Conservation (phyloP, 2,797 vertebrate species). For the Schizopygopsis pylzovi region DNA sequence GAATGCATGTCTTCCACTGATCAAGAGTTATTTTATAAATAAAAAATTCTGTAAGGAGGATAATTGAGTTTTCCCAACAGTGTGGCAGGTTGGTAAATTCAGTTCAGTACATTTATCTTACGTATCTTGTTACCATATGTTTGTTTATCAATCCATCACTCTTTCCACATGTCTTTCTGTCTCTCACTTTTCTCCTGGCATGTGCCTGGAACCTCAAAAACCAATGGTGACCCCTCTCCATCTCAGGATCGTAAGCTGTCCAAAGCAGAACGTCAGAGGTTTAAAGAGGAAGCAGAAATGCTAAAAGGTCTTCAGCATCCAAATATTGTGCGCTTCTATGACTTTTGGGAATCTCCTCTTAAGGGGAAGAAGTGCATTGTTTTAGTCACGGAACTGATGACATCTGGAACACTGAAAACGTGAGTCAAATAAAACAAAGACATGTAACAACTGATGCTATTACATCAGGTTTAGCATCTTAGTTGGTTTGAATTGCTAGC, state of each 20-base stretch:
- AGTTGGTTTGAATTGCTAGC: neutral
- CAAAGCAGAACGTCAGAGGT: conserved; percentile 93
- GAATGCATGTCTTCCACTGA: neutral
- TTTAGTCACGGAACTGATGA: conserved; percentile 97
- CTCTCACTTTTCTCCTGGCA: neutral
- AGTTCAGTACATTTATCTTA: neutral
- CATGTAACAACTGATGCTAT: neutral
- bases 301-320: conserved; percentile 97
- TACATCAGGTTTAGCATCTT: neutral
- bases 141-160: conserved; percentile 12
- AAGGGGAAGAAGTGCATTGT: conserved; percentile 98
- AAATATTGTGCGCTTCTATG: conserved; percentile 98
- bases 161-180: neutral
- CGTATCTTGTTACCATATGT: neutral
- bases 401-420: conserved; percentile 98
- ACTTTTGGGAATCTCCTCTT: conserved; percentile 96
- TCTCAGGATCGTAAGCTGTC: conserved; percentile 95
- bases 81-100: neutral
- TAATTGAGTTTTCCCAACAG: neutral
- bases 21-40: neutral
- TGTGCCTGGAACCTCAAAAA: conserved; percentile 33
- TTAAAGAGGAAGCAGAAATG: conserved; percentile 99
- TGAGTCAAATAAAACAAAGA: conserved; percentile 72
- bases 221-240: neutral
- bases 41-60: neutral